Evolutionary conservation across 1,140 invertebrate genomes (phyloP).

Genomic region (Trypoxylus dichotomus): DNA sequence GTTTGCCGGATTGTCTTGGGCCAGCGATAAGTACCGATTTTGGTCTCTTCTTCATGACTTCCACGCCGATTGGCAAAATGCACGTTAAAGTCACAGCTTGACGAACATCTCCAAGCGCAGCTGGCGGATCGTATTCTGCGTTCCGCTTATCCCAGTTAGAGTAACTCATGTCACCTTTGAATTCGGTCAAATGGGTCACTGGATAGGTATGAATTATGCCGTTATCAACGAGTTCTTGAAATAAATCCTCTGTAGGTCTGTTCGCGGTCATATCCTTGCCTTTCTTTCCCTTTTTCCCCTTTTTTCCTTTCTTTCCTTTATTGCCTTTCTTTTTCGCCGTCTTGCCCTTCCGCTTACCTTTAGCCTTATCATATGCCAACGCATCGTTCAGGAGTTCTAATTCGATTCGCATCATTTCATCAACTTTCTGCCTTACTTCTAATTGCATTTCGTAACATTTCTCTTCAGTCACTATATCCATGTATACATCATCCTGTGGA

Average conservation of each 20-base stretch:
- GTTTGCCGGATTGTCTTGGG: conserved; percentile 75
- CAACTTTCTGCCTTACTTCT: conserved; percentile 58
- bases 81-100: conserved; percentile 73
- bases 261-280: conserved; percentile 83
- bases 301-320: conserved; percentile 70
- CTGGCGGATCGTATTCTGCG: conserved; percentile 58
- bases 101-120: conserved; percentile 66
- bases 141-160: conserved; percentile 45
- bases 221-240: conserved; percentile 75
- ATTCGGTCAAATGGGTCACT: conserved; percentile 63
- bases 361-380: conserved; percentile 54
- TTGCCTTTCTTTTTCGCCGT: conserved; percentile 61
- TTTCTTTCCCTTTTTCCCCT: conserved; percentile 54
- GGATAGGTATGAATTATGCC: conserved; percentile 73
- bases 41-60: conserved; percentile 65
- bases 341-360: conserved; percentile 45
- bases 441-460: conserved; percentile 59
- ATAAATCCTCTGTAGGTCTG: conserved; percentile 71
- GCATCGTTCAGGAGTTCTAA: conserved; percentile 58
- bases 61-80: conserved; percentile 74
- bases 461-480: conserved; percentile 58
- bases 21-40: conserved; percentile 78
- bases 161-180: conserved; percentile 70
- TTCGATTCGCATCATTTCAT: conserved; percentile 62
- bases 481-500: conserved; percentile 53